These are phyloP conservation scores for Callinectes sapidus DNA, from an alignment of 2,888 invertebrate species.

Conservation along the genomic window DNA sequence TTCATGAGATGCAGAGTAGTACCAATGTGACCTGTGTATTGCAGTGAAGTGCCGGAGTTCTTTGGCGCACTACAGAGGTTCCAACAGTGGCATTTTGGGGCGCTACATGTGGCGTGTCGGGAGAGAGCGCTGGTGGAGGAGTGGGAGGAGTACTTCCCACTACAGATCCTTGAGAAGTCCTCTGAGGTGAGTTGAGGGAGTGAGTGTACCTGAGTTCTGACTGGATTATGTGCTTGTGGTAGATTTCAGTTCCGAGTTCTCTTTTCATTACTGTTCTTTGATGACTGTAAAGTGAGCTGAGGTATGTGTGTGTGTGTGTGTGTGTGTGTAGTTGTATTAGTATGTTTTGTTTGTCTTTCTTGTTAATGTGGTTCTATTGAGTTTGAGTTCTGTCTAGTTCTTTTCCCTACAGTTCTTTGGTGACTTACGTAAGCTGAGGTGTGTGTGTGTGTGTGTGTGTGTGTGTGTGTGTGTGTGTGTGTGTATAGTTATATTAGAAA, in stretches of 20 bases:
- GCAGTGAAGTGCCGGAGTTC: constrained; percentile 70
- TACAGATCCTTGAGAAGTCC: constrained; percentile 32
- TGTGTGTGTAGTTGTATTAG: background rate
- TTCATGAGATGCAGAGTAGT: background rate
- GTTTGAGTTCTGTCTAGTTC: too few relatives aligned
- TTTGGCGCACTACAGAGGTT: constrained; percentile 66
- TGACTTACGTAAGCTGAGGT: too few relatives aligned
- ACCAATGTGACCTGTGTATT: background rate
- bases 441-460: background rate
- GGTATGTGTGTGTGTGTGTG: too few relatives aligned
- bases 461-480: background rate
- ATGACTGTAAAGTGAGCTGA: too few relatives aligned
- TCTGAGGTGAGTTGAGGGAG: constrained; percentile 32
- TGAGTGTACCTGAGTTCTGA: background rate
- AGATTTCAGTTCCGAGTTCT: background rate
- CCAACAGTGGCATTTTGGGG: constrained; percentile 67
- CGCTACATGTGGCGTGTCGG: constrained; percentile 56
- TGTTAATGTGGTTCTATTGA: too few relatives aligned
- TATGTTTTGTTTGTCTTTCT: too few relatives aligned
- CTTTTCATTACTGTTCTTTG: too few relatives aligned
- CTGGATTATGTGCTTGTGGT: background rate
- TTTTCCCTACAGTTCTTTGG: too few relatives aligned
- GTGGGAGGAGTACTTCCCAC: constrained; percentile 61
- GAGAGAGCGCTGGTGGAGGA: constrained; percentile 51
- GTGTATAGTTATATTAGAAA: background rate